A percentile compares a stretch with the other conserved stretches of the same genome.
phyloP scores from a whole-genome alignment of 35 echinoderm and acorn worm species.

The Chiridota heheva region DNA sequence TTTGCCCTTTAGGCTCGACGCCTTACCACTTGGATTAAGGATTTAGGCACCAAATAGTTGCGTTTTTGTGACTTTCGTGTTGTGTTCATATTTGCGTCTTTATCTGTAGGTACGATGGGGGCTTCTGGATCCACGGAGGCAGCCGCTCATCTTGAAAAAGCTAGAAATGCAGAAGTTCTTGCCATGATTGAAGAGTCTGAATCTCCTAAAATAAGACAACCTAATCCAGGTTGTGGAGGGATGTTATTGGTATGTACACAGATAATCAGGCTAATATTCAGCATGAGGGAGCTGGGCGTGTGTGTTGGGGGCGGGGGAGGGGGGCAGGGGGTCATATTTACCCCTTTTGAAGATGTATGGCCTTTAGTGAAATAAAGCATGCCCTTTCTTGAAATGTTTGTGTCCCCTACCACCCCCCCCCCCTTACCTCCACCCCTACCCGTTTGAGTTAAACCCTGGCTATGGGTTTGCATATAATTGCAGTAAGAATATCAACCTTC shows the following conservation, averaged over 20 bases:
- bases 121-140: conserved; percentile 88
- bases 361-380: neutral
- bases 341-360: neutral
- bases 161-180: conserved; percentile 73
- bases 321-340: neutral
- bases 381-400: neutral
- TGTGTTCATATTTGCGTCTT: too few relatives aligned
- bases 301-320: too few relatives aligned
- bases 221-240: conserved; percentile 34
- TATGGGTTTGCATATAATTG: too few relatives aligned
- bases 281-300: neutral
- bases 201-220: neutral
- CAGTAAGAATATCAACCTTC: too few relatives aligned
- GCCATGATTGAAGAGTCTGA: conserved; percentile 50
- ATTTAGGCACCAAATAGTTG: too few relatives aligned
- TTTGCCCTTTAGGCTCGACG: too few relatives aligned
- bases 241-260: conserved; percentile 37
- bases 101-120: conserved; percentile 95
- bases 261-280: neutral
- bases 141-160: conserved; percentile 89
- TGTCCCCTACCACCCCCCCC: too few relatives aligned
- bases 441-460: too few relatives aligned
- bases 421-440: too few relatives aligned
- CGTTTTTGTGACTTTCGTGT: too few relatives aligned
- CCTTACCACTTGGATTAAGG: too few relatives aligned